Evolutionary conservation across 2,888 invertebrate genomes (phyloP).

Genomic region (Lathronympha strigana): DNA sequence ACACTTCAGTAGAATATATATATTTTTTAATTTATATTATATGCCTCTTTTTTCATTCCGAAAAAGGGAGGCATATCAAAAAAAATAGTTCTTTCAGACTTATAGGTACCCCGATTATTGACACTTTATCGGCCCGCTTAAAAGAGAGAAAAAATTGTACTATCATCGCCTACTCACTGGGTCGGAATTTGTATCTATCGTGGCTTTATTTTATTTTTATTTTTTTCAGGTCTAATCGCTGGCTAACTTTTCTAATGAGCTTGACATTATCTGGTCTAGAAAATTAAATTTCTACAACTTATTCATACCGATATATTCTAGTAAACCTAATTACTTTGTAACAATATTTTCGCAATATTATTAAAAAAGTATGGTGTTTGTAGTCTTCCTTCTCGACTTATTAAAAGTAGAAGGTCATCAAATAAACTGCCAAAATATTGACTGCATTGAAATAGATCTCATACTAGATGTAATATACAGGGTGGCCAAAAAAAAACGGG

Average conservation of each 20-base stretch:
- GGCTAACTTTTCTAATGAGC: background rate
- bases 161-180: no score
- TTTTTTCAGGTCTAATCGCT: background rate
- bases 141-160: no score
- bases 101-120: no score
- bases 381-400: conserved; percentile 23
- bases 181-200: background rate
- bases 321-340: conserved; percentile 30
- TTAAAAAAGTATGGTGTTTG: conserved; percentile 29
- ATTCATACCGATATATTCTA: conserved; percentile 10
- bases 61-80: no score
- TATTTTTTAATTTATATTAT: no score
- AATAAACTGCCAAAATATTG: conserved; percentile 29
- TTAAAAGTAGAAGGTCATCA: conserved; percentile 5
- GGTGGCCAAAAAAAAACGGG: no score
- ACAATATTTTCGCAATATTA: conserved; percentile 31
- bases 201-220: background rate
- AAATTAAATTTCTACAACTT: background rate
- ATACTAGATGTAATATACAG: conserved; percentile 35
- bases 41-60: no score
- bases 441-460: conserved; percentile 39
- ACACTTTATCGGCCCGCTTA: no score
- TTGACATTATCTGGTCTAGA: background rate
- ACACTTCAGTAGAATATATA: no score
- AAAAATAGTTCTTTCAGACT: no score